phyloP scores from a whole-genome alignment of 92 coral and sea anemone genomes.

The Porites evermanni region DNA sequence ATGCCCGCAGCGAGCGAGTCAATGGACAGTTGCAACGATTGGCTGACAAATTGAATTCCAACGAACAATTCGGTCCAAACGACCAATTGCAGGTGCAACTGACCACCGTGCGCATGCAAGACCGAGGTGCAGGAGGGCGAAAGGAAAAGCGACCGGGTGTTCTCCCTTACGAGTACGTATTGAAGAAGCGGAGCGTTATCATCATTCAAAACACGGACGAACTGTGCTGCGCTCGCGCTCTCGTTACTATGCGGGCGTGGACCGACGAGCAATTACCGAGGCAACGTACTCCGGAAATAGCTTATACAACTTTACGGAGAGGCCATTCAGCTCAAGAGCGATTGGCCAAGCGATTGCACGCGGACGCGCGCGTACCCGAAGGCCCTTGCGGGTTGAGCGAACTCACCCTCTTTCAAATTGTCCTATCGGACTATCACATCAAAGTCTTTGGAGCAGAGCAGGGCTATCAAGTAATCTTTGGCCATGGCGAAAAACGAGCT shows the following conservation, averaged over 20 bases:
- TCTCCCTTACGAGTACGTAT: background rate
- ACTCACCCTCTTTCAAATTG: background rate
- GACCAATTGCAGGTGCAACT: background rate
- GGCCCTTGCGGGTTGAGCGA: background rate
- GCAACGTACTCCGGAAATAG: background rate
- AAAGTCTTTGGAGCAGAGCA: background rate
- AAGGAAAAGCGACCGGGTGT: too few species aligned
- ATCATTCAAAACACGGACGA: background rate
- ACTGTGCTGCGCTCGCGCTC: constrained; percentile 1
- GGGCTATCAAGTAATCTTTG: background rate
- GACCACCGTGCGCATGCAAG: background rate
- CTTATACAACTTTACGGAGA: background rate
- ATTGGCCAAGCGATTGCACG: background rate
- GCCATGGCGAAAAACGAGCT: too few species aligned
- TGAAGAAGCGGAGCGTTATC: background rate
- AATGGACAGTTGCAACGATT: background rate
- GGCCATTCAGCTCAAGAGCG: background rate
- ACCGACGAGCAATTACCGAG: background rate
- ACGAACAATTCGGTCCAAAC: background rate
- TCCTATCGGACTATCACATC: background rate
- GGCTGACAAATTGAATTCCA: background rate
- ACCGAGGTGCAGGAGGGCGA: background rate
- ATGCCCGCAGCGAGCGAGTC: background rate
- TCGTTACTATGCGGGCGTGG: background rate
- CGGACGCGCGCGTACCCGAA: background rate